phyloP scores from a whole-genome alignment of 2,113 vertebrate species.

The Oreamnos americanus region DNA sequence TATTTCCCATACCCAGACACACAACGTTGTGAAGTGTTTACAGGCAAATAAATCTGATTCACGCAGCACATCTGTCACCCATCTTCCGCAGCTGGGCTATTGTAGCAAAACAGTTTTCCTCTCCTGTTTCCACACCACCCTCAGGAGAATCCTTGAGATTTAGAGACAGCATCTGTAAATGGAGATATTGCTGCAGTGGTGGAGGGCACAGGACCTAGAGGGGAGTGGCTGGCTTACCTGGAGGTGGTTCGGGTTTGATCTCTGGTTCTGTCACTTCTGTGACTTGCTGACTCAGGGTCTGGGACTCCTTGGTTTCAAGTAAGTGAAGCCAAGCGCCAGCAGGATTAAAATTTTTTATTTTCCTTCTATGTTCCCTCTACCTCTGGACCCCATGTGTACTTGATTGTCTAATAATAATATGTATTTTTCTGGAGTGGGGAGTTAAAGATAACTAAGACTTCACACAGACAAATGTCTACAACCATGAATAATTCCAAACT shows the following conservation, averaged over 20 bases:
- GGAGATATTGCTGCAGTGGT: background rate
- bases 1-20: background rate
- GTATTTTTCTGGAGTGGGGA: background rate
- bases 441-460: background rate
- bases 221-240: background rate
- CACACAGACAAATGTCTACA: background rate
- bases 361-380: background rate
- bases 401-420: background rate
- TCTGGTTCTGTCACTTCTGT: background rate
- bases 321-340: background rate
- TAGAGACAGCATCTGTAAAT: background rate
- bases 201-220: background rate
- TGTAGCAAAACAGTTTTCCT: background rate
- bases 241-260: background rate
- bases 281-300: background rate
- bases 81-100: background rate
- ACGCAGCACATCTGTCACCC: constrained; percentile 58
- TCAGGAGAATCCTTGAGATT: background rate
- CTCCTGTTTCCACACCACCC: background rate
- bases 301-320: background rate
- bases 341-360: background rate
- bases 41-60: constrained; percentile 33
- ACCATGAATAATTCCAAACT: background rate
- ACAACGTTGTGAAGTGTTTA: constrained; percentile 54
- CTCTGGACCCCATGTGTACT: background rate